phyloP scores from a whole-genome alignment of 2,797 vertebrate genomes.

The Oreochromis grahami region DNA sequence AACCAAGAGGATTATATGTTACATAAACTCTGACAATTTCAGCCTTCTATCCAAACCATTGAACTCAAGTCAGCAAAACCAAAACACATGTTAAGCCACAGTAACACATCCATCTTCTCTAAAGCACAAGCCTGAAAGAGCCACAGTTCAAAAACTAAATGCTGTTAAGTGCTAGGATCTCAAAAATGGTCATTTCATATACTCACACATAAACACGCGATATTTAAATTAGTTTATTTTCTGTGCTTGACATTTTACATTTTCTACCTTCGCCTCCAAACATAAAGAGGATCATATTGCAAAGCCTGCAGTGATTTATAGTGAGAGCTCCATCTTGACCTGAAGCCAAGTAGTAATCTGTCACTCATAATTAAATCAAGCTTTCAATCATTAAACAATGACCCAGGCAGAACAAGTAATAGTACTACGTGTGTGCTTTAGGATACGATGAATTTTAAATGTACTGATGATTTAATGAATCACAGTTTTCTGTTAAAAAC shows the following conservation, averaged over 20 bases:
- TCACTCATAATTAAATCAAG: background rate
- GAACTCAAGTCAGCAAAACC: background rate
- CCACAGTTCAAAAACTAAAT: background rate
- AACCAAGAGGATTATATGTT: slow-evolving; percentile 20
- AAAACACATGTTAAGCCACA: background rate
- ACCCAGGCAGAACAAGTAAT: background rate
- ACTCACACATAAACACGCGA: background rate
- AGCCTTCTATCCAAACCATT: background rate
- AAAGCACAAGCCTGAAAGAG: background rate
- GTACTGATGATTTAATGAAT: background rate
- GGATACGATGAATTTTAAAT: background rate
- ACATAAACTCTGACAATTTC: background rate
- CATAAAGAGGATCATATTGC: background rate
- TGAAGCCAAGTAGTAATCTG: background rate
- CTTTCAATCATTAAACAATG: background rate
- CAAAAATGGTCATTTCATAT: background rate
- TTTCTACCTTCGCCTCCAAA: background rate
- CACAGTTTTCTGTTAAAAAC: background rate
- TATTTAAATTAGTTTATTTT: background rate
- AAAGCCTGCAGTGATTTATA: background rate
- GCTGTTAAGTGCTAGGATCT: background rate
- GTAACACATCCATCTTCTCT: background rate
- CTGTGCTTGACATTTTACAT: background rate
- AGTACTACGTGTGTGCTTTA: background rate
- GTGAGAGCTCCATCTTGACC: background rate